Evolutionary conservation across 2,888 invertebrate genomes (phyloP), one percentile per base, ranked within the genome.

Genomic region (Rhimphoctona megacephalus): DNA sequence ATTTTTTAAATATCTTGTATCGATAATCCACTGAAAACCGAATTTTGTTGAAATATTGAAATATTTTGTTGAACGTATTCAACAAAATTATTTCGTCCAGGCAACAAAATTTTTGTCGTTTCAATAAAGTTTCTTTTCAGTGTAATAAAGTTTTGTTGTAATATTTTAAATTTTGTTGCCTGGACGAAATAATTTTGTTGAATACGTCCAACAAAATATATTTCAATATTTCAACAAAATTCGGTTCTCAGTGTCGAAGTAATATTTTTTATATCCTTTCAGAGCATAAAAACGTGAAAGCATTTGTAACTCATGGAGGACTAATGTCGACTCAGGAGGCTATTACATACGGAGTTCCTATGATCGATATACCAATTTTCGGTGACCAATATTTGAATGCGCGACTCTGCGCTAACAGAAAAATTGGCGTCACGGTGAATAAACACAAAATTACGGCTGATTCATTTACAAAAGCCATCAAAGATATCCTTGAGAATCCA

Each of bases 261-360:
- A 66, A 25, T 17, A 39, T 61, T 25, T 11, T 78, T 22, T 66
- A 43, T 43, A 11, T 83, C 36, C 54, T 46, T 67, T 2, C 81
- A 93, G 93, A 91, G 25, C 94, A 94, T 82, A 90, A 91, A 76
- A 94, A 94, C 73, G 81, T 90, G 0, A 90, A 89, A 74, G 92
- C 86, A 6, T 94, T 94, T 73, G 88, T 94, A 3, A 92, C 93
- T 4, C 93, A 94, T 33, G 93, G 94, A 9, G 94, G 94, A 33
- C 69, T 92, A 0, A 89, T 93, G 92, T 89, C 93, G 5, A 90
- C 90, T 5, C 89, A 89, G 46, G 94, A 94, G 85, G 89, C 94
- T 8, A 67, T 93, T 14, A 85, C 89, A 33, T 88, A 74, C 36
- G 92, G 88, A 3, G 90, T 94, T 0, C 94, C 94, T 0, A 88